Conservation (phyloP, 1,140 invertebrate species). For the Palaemon carinicauda region DNA sequence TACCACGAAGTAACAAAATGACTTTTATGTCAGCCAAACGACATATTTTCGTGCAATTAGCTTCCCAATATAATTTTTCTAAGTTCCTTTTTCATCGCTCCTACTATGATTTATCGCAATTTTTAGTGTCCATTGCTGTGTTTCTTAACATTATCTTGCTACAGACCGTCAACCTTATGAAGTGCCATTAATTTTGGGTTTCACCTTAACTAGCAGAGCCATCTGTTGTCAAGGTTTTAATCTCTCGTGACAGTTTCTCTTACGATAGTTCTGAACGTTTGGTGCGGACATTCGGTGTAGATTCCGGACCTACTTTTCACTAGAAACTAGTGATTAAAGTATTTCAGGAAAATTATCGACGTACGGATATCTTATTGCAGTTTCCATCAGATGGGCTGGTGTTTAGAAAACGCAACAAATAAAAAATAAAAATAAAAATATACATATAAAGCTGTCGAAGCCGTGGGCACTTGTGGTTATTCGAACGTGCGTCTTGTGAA, state of each 20-base stretch:
- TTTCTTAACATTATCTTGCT: slow-evolving; percentile 2
- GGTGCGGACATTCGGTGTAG: neutral
- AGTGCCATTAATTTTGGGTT: slow-evolving; percentile 9
- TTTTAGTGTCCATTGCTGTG: neutral
- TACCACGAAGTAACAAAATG: too few relatives aligned
- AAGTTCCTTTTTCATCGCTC: neutral
- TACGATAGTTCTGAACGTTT: neutral
- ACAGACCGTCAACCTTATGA: neutral
- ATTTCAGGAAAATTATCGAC: too few relatives aligned
- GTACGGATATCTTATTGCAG: too few relatives aligned
- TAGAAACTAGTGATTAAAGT: too few relatives aligned
- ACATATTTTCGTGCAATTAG: too few relatives aligned
- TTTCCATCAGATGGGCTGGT: too few relatives aligned
- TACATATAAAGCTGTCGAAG: neutral
- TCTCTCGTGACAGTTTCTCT: slow-evolving; percentile 20
- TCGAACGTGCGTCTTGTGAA: slow-evolving; percentile 5
- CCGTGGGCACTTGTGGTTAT: neutral
- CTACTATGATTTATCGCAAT: slow-evolving; percentile 8
- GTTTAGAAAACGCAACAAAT: neutral
- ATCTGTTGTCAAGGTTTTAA: slow-evolving; percentile 29
- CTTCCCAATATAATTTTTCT: too few relatives aligned
- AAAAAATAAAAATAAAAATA: too few relatives aligned
- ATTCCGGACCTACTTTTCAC: too few relatives aligned
- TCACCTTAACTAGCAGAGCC: slow-evolving; percentile 25
- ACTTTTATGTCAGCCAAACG: too few relatives aligned